These are phyloP conservation scores for Crypturellus undulatus DNA, from an alignment of 2,113 vertebrate genomes.

Conservation along the genomic window DNA sequence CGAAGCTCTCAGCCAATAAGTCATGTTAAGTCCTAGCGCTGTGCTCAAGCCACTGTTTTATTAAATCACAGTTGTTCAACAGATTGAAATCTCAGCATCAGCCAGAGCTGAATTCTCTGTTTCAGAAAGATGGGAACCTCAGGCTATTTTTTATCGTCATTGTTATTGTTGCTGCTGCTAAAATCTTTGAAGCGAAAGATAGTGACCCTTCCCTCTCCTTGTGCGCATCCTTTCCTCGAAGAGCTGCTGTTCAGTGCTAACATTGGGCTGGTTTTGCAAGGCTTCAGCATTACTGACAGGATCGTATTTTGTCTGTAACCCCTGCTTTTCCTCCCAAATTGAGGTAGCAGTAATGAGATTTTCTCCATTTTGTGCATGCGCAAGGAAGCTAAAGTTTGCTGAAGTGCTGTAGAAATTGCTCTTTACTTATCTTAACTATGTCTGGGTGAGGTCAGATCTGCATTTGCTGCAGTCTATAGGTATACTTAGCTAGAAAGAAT, in stretches of 20 bases:
- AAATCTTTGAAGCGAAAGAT: not conserved
- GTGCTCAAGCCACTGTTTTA: not conserved
- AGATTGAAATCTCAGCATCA: not conserved
- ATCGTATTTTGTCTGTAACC: not conserved
- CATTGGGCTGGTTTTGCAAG: not conserved
- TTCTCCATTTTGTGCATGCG: not conserved
- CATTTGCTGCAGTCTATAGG: not conserved
- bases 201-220: not conserved
- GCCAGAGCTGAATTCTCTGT: not conserved
- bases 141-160: accelerated
- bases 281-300: not conserved
- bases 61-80: not conserved
- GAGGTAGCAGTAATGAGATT: not conserved
- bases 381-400: not conserved
- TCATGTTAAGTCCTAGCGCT: not conserved
- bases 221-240: not conserved
- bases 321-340: not conserved
- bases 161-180: not conserved
- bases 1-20: not conserved
- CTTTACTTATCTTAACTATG: not conserved
- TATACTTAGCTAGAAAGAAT: not conserved
- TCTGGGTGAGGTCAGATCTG: not conserved
- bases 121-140: not conserved
- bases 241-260: not conserved
- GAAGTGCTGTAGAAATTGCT: not conserved